Evolutionary conservation across 1,140 invertebrate species (phyloP), one percentile per base, ranked within the genome.

Genomic region (Orius laevigatus): DNA sequence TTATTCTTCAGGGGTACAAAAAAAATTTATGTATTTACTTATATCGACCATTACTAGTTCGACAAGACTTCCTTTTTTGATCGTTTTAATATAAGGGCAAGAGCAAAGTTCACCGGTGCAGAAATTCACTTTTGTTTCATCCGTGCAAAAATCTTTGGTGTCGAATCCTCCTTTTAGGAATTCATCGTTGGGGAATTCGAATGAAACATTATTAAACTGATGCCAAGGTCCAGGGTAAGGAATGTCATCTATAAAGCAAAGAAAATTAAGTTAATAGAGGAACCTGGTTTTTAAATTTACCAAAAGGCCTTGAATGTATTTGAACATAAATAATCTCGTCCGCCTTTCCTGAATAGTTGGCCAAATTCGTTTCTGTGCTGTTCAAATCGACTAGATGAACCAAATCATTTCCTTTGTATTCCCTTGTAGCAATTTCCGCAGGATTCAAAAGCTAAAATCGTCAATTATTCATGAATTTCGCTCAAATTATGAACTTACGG

Each of bases 31-130:
- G 8, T 10, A 25, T 51, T 51, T 46, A 57, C 56, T 53, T 4
- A 50, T 50, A 39, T 57, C 56, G 35, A 55, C 47, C 6, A 57
- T 18, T 12, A 57, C 51, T 8, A 57, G 46, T 44, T 57, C 56
- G 15, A 57, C 52, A 2, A 55, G 31, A n/a, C 49, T 14, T 41
- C 51, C 20, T 10, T 36, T 20, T 12, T 50, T 45, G 6, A 56
- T 25, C 19, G 51, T 32, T n/a, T 56, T 32, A 1, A 44, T 31
- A 18, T 54, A 50, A 6, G 53, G 20, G 20, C 54, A 56, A 2
- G 11, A 20, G 42, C 56, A 55, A 46, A 47, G 55, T 16, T 46
- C 48, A 8, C 46, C 48, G 5, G 31, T 19, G 43, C 55, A 56
- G 43, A 50, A 38, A 9, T 49, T 43, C n/a, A 10, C 4, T 39